phyloP scores from a whole-genome alignment of 2,113 vertebrate genomes.

The Geothlypis trichas region DNA sequence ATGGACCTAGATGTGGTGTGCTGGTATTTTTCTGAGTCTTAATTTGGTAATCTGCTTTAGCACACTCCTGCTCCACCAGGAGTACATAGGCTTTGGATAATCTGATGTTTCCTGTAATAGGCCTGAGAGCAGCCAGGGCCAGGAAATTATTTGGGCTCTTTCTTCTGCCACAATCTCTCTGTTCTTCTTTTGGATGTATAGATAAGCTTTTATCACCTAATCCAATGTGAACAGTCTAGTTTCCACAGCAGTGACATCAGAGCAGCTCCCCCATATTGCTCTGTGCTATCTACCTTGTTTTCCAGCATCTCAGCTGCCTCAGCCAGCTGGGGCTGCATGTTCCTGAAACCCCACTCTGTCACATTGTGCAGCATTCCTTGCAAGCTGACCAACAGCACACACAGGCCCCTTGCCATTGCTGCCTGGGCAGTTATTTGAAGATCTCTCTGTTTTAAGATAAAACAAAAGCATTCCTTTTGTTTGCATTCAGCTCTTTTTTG shows the following conservation, averaged over 20 bases:
- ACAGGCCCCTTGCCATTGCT: not conserved
- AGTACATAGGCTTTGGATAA: not conserved
- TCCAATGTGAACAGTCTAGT: not conserved
- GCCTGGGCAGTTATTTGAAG: not conserved
- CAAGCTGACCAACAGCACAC: not conserved
- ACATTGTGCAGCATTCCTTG: not conserved
- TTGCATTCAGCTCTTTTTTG: not conserved
- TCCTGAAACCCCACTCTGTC: not conserved
- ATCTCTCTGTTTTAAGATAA: not conserved
- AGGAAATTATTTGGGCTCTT: not conserved
- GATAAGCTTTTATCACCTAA: not conserved
- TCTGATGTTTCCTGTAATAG: not conserved
- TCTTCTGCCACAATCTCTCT: not conserved
- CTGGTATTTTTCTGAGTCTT: not conserved
- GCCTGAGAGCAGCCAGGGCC: not conserved
- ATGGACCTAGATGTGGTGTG: not conserved
- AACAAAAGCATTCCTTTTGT: not conserved
- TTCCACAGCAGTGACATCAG: not conserved
- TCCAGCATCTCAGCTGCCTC: not conserved
- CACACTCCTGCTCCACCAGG: not conserved
- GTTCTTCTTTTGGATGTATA: not conserved
- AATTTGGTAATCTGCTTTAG: not conserved
- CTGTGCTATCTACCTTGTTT: not conserved
- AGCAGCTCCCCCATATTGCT: not conserved
- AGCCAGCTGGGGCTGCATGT: accelerated